Base-by-base conservation (phyloP, 2,113 vertebrate genomes). In the Bungarus multicinctus region DNA sequence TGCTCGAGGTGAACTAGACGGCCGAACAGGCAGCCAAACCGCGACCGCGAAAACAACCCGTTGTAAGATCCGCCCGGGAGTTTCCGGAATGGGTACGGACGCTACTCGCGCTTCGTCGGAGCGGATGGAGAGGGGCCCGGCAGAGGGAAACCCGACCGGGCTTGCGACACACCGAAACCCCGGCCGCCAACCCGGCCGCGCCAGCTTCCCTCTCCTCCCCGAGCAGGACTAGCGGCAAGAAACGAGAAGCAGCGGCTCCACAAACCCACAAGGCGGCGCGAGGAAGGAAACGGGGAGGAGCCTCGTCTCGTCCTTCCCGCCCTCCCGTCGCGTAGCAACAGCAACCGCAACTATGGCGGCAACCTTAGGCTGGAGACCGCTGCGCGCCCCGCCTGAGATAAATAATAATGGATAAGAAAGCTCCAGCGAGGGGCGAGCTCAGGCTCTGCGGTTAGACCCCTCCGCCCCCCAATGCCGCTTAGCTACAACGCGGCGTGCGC, bases 41-140 rank as follows among this genome's bases (percentile, higher is more conserved):
- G 27, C 87, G 30, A 91, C 39, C 87, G 90, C 39, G 20, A 34
- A 91, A 50, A 91, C 86, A 89, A 92, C 92, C 93, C 81, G 34
- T 43, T 9, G 10, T 39, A 87, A 27, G 60, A 87, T 43, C 1
- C 87, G 81, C 60, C 45, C 81, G 74, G 18, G 93, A 94, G 91
- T 91, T 94, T 86, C 93, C 93, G 57, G 93, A 43, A 50, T 60
- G n/a, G 2, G 54, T 52, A 45, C 54, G 3, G 69, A 10, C 89
- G 64, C n/a, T 30, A 1, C 60, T 57, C 27, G 43, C 6, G 27
- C 55, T 45, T 39, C 4, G 53, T 50, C 16, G 89, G 25, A 86
- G 34, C 2, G 91, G 52, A 55, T 3, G 22, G 50, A n/a, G 53
- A 60, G 88, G 3, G 43, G 81, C 74, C 60, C 60, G 4, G 64